These are phyloP conservation scores for Eupithecia subfuscata DNA, from an alignment of 2,888 invertebrate genomes.

Conservation along the genomic window DNA sequence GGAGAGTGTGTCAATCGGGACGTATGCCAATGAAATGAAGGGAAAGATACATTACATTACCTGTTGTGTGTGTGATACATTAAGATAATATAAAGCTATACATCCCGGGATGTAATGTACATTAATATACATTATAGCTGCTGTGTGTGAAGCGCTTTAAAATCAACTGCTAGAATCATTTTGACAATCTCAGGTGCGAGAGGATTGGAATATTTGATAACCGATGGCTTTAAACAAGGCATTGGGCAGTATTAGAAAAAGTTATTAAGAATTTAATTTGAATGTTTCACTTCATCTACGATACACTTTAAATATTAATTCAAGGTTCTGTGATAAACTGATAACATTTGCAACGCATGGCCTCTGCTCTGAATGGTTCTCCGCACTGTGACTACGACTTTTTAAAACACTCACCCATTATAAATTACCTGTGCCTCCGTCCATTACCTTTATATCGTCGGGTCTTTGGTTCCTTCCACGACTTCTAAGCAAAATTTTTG, in stretches of 20 bases:
- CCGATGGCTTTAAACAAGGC: background rate
- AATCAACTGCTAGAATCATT: background rate
- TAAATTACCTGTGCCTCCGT: background rate
- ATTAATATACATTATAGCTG: too few relatives aligned
- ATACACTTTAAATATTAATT: conserved; percentile 16
- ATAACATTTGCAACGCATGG: conserved; percentile 23
- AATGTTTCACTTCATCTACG: conserved; percentile 5
- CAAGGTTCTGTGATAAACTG: conserved; percentile 22
- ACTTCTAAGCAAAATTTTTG: background rate
- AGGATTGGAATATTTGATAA: background rate
- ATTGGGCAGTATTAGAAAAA: background rate
- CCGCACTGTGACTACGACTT: background rate
- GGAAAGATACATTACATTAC: too few relatives aligned
- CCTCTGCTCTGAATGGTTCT: conserved; percentile 5
- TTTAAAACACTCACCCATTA: background rate
- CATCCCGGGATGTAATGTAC: too few relatives aligned
- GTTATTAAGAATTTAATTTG: background rate
- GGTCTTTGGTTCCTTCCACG: too few relatives aligned
- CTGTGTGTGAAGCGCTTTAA: too few relatives aligned
- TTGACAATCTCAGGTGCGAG: background rate
- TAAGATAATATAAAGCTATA: too few relatives aligned
- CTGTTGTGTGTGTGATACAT: too few relatives aligned
- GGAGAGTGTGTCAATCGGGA: too few relatives aligned
- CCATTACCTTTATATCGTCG: background rate
- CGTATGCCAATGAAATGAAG: too few relatives aligned